These are phyloP conservation scores for Barbus barbus DNA, from an alignment of 2,113 vertebrate genomes.

Conservation along the genomic window DNA sequence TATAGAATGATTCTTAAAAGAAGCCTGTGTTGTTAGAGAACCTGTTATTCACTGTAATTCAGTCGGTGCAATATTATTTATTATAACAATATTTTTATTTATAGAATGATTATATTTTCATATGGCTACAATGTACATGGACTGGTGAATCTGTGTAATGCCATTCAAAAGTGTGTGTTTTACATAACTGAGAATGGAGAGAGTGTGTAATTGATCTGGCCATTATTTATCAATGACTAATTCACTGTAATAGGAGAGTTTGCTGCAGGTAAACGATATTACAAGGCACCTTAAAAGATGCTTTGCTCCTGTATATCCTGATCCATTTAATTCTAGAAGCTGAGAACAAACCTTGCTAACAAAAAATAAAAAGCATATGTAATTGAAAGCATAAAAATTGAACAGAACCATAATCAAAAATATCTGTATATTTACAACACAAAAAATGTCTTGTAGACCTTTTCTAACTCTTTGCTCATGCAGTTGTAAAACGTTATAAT, in stretches of 20 bases:
- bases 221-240: conserved; percentile 6
- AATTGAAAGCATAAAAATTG: no score
- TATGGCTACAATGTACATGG: no score
- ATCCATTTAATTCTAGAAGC: not conserved
- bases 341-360: not conserved
- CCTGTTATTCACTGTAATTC: not conserved
- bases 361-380: no score
- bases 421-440: no score
- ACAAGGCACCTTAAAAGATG: not conserved
- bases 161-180: not conserved
- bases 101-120: no score
- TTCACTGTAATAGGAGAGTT: conserved; percentile 4
- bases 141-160: not conserved
- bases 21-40: not conserved
- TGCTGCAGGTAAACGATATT: not conserved
- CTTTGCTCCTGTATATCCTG: not conserved
- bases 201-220: not conserved
- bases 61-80: not conserved
- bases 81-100: no score
- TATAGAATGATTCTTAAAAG: not conserved
- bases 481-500: no score
- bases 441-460: no score
- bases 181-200: not conserved
- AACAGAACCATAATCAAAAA: no score
- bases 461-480: no score